Evolutionary conservation across 2,888 invertebrate genomes (phyloP), one percentile per base, ranked within the genome.

Genomic region (Scaptomyza parva): DNA sequence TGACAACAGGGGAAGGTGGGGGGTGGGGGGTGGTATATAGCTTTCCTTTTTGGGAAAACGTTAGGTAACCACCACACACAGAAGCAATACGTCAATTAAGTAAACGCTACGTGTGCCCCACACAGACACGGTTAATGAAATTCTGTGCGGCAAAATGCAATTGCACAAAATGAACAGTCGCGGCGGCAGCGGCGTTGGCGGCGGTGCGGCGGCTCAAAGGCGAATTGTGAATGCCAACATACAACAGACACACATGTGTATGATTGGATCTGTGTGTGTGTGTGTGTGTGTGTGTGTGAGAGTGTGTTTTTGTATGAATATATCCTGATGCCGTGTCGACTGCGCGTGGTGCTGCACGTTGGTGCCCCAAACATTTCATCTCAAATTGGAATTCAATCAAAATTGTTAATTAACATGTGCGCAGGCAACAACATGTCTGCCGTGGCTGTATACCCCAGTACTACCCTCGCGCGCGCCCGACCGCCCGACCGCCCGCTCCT

Each of bases 391-490:
- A 87, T 87, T 87, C 83, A 87, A 87, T 83, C 87, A 79, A 87
- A 85, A 83, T 87, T 87, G 87, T 87, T 87, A 87, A 87, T 87
- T 87, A 87, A 87, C 87, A 88, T 87, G 87, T 88, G 80, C 76
- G 80, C 76, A 53, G 58, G 33, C 48, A 22, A 57, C 64, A 61
- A 57, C 64, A 61, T 40, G 66, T 66, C 58, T 39, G 70, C 26
- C 53, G 40, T 11, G 20, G 14, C 35, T 0, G 6, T 7, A 35
- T 7, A 24, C 18, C 24, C 33, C 9, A n/a, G n/a, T n/a, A 14
- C 12, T 35, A 14, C 37, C 20, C 41, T 7, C n/a, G 24, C 30
- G n/a, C n/a, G n/a, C 39, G 7, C 12, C 1, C 11, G 3, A 18
- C 14, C 24, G 6, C 40, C 22, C 4, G n/a, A n/a, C n/a, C 26